Conservation (phyloP, 2,888 invertebrate species). For the Drosophila yooni region DNA sequence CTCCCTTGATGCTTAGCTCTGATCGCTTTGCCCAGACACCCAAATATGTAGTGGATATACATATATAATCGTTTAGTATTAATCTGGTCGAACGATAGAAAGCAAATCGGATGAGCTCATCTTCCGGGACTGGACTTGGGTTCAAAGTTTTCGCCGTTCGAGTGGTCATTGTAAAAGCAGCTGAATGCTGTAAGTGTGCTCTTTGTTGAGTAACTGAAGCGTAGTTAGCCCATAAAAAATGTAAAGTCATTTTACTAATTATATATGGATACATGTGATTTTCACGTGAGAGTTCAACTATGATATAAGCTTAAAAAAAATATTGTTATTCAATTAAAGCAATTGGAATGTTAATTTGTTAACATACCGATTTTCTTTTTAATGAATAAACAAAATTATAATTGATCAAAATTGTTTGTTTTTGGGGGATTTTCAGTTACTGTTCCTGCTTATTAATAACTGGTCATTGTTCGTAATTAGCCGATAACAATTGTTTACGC, state of each 20-base stretch:
- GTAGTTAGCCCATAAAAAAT: constrained; percentile 7
- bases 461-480: constrained; percentile 43
- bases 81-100: constrained; percentile 42
- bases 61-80: constrained; percentile 27
- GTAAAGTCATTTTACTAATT: constrained; percentile 23
- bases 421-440: not conserved
- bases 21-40: constrained; percentile 23
- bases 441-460: constrained; percentile 35
- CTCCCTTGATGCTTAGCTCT: constrained; percentile 33
- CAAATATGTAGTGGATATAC: constrained; percentile 23
- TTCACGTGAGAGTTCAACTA: constrained; percentile 2
- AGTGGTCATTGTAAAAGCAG: constrained; percentile 54
- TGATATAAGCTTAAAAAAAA: not conserved
- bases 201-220: constrained; percentile 17
- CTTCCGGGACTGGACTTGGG: constrained; percentile 4
- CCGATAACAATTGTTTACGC: constrained; percentile 45
- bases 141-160: constrained; percentile 24
- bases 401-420: not conserved
- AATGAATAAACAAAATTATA: not conserved
- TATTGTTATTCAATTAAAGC: not conserved
- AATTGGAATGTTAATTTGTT: not conserved
- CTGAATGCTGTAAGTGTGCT: constrained; percentile 45
- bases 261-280: constrained; percentile 2
- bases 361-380: not conserved
- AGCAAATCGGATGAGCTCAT: constrained; percentile 63